These are phyloP conservation scores for Leptonema lineaticorne DNA, from an alignment of 1,140 invertebrate genomes.

Conservation along the genomic window DNA sequence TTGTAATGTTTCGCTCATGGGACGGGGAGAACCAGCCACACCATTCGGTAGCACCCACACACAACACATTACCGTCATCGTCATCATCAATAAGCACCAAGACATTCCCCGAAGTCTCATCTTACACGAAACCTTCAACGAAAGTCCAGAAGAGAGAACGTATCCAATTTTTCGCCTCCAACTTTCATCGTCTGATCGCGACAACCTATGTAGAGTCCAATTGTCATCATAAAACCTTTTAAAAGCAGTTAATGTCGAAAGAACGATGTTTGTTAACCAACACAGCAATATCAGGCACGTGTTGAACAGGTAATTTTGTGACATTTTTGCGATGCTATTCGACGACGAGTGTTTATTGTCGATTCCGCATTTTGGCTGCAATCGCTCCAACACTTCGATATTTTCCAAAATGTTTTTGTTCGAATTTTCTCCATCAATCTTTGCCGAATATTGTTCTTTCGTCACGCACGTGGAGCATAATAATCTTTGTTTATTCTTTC, in stretches of 20 bases:
- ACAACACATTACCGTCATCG: conserved; percentile 20
- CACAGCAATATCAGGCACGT: no score
- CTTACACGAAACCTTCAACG: not conserved
- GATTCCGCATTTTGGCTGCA: not conserved
- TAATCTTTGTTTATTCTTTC: not conserved
- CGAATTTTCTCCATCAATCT: conserved; percentile 27
- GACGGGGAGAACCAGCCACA: conserved; percentile 42
- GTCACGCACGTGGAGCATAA: not conserved
- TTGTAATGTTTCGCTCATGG: conserved; percentile 57
- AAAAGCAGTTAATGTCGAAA: no score
- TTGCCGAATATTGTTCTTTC: not conserved
- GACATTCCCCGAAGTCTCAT: not conserved
- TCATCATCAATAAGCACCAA: not conserved
- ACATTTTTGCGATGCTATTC: no score
- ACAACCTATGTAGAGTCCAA: not conserved
- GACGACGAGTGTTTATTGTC: not conserved
- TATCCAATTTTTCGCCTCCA: not conserved
- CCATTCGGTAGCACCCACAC: not conserved
- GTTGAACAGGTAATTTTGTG: no score
- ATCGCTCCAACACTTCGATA: not conserved
- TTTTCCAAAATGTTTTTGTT: no score
- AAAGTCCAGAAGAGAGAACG: not conserved
- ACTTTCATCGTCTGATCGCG: not conserved
- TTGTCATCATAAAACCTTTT: no score
- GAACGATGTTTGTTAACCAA: no score